Conservation (phyloP, 2,888 invertebrate species). For the Acronicta psi region DNA sequence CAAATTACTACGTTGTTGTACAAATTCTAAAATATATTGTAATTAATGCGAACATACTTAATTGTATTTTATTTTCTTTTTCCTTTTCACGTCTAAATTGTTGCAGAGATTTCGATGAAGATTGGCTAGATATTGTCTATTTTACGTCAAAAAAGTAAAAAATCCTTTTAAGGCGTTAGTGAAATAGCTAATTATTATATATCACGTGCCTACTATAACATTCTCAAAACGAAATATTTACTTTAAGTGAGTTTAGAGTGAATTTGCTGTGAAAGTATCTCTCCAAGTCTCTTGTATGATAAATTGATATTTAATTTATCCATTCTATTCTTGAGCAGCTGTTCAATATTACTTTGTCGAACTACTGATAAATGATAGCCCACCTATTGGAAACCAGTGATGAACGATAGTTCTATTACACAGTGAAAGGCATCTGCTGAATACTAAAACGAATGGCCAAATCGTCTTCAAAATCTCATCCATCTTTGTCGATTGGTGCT, state of each 20-base stretch:
- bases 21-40: too few relatives aligned
- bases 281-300: constrained; percentile 35
- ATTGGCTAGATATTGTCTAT: too few relatives aligned
- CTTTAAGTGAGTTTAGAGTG: constrained; percentile 18
- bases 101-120: too few relatives aligned
- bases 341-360: constrained; percentile 48
- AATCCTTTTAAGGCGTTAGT: too few relatives aligned
- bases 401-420: constrained; percentile 57
- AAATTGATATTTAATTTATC: constrained; percentile 42
- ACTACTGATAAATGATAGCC: constrained; percentile 53
- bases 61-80: too few relatives aligned
- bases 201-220: neutral
- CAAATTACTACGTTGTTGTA: constrained; percentile 15
- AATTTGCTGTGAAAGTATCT: constrained; percentile 19
- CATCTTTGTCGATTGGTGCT: constrained; percentile 44
- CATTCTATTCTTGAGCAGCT: constrained; percentile 41
- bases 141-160: too few relatives aligned
- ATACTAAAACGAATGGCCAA: constrained; percentile 48
- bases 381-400: constrained; percentile 51
- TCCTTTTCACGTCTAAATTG: too few relatives aligned
- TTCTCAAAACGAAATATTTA: constrained; percentile 7
- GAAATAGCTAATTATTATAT: constrained; percentile 4
- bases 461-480: constrained; percentile 48
- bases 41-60: too few relatives aligned
- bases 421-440: constrained; percentile 44